Base-by-base conservation (phyloP, 2,113 vertebrate genomes). In the Hippocampus comes region DNA sequence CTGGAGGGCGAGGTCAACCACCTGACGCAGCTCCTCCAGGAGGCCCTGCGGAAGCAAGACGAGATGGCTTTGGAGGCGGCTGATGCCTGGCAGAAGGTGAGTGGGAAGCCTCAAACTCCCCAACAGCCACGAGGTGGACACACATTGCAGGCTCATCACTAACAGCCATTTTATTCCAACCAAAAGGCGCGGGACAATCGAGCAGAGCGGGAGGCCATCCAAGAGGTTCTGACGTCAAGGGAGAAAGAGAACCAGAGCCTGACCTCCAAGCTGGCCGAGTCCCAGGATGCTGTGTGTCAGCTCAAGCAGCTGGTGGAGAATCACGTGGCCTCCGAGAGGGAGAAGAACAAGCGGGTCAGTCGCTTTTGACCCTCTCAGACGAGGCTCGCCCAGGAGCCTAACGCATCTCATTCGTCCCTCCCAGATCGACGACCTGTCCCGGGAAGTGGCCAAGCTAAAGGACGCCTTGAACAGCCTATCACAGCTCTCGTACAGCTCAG, bases 391-490 rank as follows among this genome's bases (percentile, higher is more conserved):
- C 34, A 6, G 34, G 34, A 68, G 2, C 10, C 65, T 25, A 38
- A 14, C 23, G 5, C 30, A 59, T 25, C 14, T 0, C 38, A 2
- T 34, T 0, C 43, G 30, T 14, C 65, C 61, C 70, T 53, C 38
- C 70, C 79, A 99, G 97, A 98, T 98, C 81, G 94, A 88, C 60
- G 97, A 99, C 81, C 93, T 99, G 87, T 93, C 95, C 0, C 96
- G 95, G 79, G 96, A 99, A 88, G 96, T 98, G n/a, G 89, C 79
- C 79, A 99, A 97, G 80, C 86, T 99, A 77, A 99, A 95, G 88
- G 97, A 98, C 65, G 97, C 97, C 2, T 75, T 99, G 70, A 99
- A 99, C 91, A 99, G 97, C 88, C 93, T 99, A 70, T 98, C 97
- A 1, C 97, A 99, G 90, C 94, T 99, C 67, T 95, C 97, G 10